Evolutionary conservation across 2,113 vertebrate genomes (phyloP).

Genomic region (Microcebus griseorufus): DNA sequence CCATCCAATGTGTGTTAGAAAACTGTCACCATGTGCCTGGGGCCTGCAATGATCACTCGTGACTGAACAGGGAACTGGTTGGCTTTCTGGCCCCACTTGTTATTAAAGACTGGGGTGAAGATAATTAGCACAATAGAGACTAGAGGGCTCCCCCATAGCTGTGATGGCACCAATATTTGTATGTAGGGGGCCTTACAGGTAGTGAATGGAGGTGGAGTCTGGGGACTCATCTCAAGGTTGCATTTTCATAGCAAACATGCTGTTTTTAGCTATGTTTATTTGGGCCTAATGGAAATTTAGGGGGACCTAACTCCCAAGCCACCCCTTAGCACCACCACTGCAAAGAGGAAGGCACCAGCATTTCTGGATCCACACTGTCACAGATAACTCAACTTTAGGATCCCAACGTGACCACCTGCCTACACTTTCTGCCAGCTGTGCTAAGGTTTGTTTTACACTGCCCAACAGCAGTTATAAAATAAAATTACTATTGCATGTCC

Average conservation of each 20-base stretch:
- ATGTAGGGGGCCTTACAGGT: fast-evolving
- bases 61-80: not conserved
- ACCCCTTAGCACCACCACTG: not conserved
- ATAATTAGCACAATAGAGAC: not conserved
- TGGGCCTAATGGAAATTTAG: not conserved
- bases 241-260: not conserved
- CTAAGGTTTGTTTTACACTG: not conserved
- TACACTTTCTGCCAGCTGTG: not conserved
- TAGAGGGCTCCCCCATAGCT: not conserved
- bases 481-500: not conserved
- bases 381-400: not conserved
- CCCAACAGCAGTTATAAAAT: not conserved
- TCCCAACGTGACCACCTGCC: not conserved
- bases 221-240: not conserved
- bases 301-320: not conserved
- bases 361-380: not conserved
- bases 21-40: not conserved
- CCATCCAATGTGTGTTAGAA: not conserved
- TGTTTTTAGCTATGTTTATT: not conserved
- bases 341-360: not conserved
- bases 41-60: not conserved
- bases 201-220: not conserved
- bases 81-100: not conserved
- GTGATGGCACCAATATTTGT: not conserved
- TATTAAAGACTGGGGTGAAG: not conserved